Evolutionary conservation across 2,888 invertebrate genomes (phyloP).

Genomic region (Drosophila mettleri): DNA sequence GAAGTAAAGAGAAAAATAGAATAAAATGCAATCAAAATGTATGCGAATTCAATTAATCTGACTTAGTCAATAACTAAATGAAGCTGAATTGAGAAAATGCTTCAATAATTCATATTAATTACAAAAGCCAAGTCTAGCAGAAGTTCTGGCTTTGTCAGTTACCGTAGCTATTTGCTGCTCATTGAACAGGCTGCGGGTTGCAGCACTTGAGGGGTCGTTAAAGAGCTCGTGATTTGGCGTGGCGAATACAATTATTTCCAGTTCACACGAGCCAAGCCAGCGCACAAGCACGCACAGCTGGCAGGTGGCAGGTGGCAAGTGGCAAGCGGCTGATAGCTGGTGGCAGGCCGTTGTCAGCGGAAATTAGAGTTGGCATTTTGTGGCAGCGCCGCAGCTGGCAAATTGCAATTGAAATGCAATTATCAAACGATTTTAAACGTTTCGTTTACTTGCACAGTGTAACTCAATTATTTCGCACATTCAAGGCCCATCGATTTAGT

Average conservation of each 20-base stretch:
- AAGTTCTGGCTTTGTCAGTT: not conserved
- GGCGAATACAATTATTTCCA: constrained; percentile 50
- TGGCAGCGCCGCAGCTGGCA: constrained; percentile 39
- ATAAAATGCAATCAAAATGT: too few relatives aligned
- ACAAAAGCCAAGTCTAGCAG: not conserved
- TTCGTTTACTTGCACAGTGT: not conserved
- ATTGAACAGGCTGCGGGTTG: constrained; percentile 3
- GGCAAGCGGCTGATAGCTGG: not conserved
- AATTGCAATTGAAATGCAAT: constrained; percentile 41
- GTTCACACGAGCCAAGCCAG: constrained; percentile 16
- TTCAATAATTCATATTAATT: constrained; percentile 6
- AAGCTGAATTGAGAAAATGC: not conserved
- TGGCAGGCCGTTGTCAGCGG: constrained; percentile 26
- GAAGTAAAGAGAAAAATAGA: too few relatives aligned
- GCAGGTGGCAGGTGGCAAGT: not conserved
- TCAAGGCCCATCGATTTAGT: constrained; percentile 29
- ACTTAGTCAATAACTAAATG: not conserved
- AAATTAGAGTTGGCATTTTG: constrained; percentile 45
- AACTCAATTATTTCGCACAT: constrained; percentile 10
- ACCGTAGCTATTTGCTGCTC: not conserved
- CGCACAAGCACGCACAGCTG: constrained; percentile 4
- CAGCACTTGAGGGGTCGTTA: constrained; percentile 11
- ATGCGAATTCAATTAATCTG: not conserved
- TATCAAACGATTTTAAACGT: not conserved
- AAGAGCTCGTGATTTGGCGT: constrained; percentile 22